These are phyloP conservation scores for Xylota segnis DNA, from an alignment of 2,888 invertebrate genomes.

Conservation along the genomic window DNA sequence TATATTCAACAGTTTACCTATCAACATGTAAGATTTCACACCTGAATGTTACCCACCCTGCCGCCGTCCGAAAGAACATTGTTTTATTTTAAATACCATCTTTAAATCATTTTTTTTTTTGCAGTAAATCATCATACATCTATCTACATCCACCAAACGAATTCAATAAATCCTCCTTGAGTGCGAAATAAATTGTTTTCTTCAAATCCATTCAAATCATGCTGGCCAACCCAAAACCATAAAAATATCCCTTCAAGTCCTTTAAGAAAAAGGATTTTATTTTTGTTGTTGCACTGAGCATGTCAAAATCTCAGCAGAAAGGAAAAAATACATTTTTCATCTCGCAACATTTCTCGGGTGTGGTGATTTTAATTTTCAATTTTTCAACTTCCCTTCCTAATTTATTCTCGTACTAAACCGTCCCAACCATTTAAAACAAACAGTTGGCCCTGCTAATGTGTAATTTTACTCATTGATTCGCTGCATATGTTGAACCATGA, in stretches of 20 bases:
- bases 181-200: neutral
- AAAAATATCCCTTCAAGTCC: slow-evolving; percentile 63
- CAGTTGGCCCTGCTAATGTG: neutral
- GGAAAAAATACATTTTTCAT: slow-evolving; percentile 43
- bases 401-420: slow-evolving; percentile 37
- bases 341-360: slow-evolving; percentile 61
- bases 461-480: neutral
- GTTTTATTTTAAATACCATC: slow-evolving; percentile 37
- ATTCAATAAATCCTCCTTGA: neutral
- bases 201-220: neutral
- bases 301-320: slow-evolving; percentile 61
- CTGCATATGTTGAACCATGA: slow-evolving; percentile 2
- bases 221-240: slow-evolving; percentile 12
- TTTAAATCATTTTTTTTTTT: neutral
- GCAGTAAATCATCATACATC: neutral
- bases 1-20: slow-evolving; percentile 26
- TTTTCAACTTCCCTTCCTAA: slow-evolving; percentile 29
- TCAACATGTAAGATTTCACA: slow-evolving; percentile 10
- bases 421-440: neutral
- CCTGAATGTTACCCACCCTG: slow-evolving; percentile 8
- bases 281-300: slow-evolving; percentile 73
- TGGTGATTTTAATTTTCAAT: slow-evolving; percentile 66
- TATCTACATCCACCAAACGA: too few species aligned
- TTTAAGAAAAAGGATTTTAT: slow-evolving; percentile 27
- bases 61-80: neutral